Percentiles rank a stretch among this genome's conserved stretches.
phyloP scores from a whole-genome alignment of 2,113 vertebrate species.

The Oxyura jamaicensis region DNA sequence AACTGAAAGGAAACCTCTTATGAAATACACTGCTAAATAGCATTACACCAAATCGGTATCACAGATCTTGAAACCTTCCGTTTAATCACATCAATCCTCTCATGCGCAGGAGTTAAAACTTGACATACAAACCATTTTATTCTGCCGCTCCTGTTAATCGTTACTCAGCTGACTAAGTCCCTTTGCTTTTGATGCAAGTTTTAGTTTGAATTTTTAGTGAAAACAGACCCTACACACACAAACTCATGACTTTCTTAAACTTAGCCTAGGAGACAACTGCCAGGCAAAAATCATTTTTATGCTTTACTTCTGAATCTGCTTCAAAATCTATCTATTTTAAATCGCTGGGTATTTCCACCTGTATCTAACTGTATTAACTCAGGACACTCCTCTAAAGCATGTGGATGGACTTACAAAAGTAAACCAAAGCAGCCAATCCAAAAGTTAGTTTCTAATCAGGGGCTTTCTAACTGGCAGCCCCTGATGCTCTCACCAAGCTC shows the following conservation, averaged over 20 bases:
- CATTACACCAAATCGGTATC: neutral
- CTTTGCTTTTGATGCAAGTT: neutral
- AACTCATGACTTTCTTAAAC: neutral
- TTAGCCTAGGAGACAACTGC: neutral
- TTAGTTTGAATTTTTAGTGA: neutral
- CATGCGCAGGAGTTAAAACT: neutral
- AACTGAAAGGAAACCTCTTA: neutral
- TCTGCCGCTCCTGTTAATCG: neutral
- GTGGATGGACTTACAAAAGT: neutral
- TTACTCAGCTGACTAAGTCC: neutral
- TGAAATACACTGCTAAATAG: neutral
- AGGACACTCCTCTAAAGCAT: neutral
- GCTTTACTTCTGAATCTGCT: neutral
- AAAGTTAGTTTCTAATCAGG: neutral
- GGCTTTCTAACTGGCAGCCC: neutral
- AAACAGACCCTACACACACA: neutral
- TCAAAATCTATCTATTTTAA: neutral
- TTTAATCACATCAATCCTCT: neutral
- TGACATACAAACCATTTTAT: neutral
- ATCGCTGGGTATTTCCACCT: neutral
- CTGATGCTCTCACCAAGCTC: neutral
- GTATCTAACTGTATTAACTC: neutral
- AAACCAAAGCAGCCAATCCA: neutral
- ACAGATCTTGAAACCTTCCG: neutral
- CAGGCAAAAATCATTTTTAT: neutral